phyloP scores from a whole-genome alignment of 2,888 invertebrate species.

The Morpho helenor region DNA sequence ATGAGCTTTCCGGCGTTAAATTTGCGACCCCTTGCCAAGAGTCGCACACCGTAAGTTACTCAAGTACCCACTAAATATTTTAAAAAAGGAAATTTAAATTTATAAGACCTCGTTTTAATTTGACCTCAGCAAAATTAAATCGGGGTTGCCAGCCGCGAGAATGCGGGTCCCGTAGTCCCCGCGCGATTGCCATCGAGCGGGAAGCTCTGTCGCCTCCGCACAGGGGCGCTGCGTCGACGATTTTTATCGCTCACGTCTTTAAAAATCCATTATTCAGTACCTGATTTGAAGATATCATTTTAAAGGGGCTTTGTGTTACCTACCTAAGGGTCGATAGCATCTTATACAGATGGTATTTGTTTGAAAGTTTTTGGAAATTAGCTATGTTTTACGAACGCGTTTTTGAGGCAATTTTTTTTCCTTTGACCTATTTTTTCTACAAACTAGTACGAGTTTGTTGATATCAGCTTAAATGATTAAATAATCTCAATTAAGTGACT shows the following conservation, averaged over 20 bases:
- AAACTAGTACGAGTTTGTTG: too few relatives aligned
- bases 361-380: too few relatives aligned
- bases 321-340: slow-evolving; percentile 6
- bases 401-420: too few relatives aligned
- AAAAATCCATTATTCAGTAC: slow-evolving; percentile 56
- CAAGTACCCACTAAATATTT: too few relatives aligned
- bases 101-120: slow-evolving; percentile 9
- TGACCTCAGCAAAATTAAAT: slow-evolving; percentile 16
- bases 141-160: slow-evolving; percentile 29
- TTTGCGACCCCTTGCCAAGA: too few relatives aligned
- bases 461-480: too few relatives aligned
- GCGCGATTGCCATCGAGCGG: slow-evolving; percentile 54
- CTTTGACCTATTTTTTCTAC: too few relatives aligned
- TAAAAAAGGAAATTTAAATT: slow-evolving; percentile 9
- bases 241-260: slow-evolving; percentile 55
- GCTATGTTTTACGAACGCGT: too few relatives aligned
- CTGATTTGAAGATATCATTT: slow-evolving; percentile 23
- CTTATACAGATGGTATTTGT: too few relatives aligned
- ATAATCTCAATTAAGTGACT: too few relatives aligned
- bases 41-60: too few relatives aligned
- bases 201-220: slow-evolving; percentile 44
- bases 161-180: slow-evolving; percentile 42
- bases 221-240: slow-evolving; percentile 43
- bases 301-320: slow-evolving; percentile 18
- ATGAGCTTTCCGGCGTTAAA: too few relatives aligned